Evolutionary conservation across 2,113 vertebrate genomes (phyloP).

Genomic region (Otolemur garnettii): DNA sequence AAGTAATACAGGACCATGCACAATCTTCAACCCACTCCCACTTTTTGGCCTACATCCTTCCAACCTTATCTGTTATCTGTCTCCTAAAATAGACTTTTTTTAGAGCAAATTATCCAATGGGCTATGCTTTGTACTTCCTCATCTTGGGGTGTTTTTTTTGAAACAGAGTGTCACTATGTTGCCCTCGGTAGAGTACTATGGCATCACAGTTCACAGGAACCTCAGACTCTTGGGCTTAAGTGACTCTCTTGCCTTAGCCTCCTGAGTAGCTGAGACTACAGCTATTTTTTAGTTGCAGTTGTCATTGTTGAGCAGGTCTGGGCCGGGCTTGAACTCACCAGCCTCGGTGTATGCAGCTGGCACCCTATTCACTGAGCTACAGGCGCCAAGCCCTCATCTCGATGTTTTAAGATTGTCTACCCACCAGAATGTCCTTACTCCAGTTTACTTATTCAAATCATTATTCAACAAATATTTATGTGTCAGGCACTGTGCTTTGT

Average conservation of each 20-base stretch:
- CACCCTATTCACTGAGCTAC: no score
- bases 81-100: background rate
- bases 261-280: no score
- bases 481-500: background rate
- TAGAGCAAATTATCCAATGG: background rate
- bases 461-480: constrained; percentile 44
- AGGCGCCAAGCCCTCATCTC: background rate
- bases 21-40: background rate
- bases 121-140: background rate
- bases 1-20: background rate
- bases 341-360: no score
- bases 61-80: constrained; percentile 3
- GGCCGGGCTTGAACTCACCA: no score
- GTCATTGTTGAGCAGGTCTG: no score
- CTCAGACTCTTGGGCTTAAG: no score
- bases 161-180: no score
- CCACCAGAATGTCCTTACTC: constrained; percentile 22
- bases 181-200: no score
- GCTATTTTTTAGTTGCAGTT: no score
- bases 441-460: constrained; percentile 30
- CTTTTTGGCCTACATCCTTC: background rate
- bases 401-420: constrained; percentile 1
- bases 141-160: background rate
- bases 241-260: background rate
- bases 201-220: no score